phyloP scores from a whole-genome alignment of 2,113 vertebrate species.

The Lamprologus speciosus region DNA sequence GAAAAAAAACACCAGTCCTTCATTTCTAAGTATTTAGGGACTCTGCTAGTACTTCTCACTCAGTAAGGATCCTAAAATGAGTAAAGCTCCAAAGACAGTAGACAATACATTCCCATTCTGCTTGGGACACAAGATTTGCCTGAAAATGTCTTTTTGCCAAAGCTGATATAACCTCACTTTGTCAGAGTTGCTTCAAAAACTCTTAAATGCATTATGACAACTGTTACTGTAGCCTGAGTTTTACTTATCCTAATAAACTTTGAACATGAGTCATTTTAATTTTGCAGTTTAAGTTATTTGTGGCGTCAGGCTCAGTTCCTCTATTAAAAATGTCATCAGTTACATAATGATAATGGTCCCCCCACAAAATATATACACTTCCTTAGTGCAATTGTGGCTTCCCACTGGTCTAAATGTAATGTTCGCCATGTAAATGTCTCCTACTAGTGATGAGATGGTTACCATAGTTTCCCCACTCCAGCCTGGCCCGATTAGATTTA shows the following conservation, averaged over 20 bases:
- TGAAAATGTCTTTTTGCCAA: not conserved
- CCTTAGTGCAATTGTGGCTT: not conserved
- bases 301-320: not conserved
- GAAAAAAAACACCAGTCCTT: not conserved
- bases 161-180: not conserved
- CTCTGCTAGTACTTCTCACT: not conserved
- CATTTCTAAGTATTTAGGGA: not conserved
- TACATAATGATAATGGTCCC: not conserved
- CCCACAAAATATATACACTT: not conserved
- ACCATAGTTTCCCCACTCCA: not conserved
- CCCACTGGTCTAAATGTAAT: constrained; percentile 5
- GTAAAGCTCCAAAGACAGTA: not conserved
- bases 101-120: not conserved
- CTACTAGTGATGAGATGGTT: constrained; percentile 24
- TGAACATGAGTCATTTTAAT: not conserved
- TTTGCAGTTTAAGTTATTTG: not conserved
- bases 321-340: not conserved
- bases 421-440: constrained; percentile 14
- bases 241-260: not conserved
- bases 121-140: not conserved
- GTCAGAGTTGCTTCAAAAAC: not conserved
- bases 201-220: not conserved
- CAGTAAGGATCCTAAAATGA: not conserved
- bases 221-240: not conserved
- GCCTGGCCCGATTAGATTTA: constrained; percentile 6